These are phyloP conservation scores for Misgurnus anguillicaudatus DNA, from an alignment of 2,113 vertebrate genomes.

Conservation along the genomic window DNA sequence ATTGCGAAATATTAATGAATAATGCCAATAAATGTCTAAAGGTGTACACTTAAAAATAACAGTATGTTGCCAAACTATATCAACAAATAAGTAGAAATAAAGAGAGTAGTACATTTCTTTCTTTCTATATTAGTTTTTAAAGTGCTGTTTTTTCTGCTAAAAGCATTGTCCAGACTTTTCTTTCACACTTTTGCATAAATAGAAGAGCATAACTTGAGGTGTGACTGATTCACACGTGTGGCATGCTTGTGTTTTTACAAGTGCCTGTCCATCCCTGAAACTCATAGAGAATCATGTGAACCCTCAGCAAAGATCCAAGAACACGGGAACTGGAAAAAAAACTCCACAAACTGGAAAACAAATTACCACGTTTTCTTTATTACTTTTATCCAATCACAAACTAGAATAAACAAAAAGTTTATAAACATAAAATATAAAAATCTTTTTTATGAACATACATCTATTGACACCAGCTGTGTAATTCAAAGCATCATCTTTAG, in stretches of 20 bases:
- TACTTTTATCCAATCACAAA: slow-evolving; percentile 18
- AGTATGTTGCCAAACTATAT: neutral
- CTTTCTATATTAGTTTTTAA: neutral
- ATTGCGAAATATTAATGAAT: neutral
- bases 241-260: slow-evolving; percentile 71
- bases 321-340: neutral
- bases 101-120: too few species aligned
- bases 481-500: neutral
- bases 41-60: neutral
- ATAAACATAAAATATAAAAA: slow-evolving; percentile 49
- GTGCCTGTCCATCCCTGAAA: slow-evolving; percentile 43
- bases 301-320: neutral
- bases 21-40: neutral
- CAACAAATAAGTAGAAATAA: neutral
- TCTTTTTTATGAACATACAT: slow-evolving; percentile 9
- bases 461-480: neutral
- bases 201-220: slow-evolving; percentile 62
- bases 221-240: slow-evolving; percentile 68
- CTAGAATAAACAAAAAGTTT: slow-evolving; percentile 45
- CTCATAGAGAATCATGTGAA: slow-evolving; percentile 20
- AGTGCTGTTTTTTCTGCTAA: slow-evolving; percentile 46
- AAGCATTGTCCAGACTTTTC: slow-evolving; percentile 56
- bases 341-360: neutral
- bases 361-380: neutral
- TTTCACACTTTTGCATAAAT: slow-evolving; percentile 71